Evolutionary conservation across 2,888 invertebrate species (phyloP).

Genomic region (Idaea dimidiata): DNA sequence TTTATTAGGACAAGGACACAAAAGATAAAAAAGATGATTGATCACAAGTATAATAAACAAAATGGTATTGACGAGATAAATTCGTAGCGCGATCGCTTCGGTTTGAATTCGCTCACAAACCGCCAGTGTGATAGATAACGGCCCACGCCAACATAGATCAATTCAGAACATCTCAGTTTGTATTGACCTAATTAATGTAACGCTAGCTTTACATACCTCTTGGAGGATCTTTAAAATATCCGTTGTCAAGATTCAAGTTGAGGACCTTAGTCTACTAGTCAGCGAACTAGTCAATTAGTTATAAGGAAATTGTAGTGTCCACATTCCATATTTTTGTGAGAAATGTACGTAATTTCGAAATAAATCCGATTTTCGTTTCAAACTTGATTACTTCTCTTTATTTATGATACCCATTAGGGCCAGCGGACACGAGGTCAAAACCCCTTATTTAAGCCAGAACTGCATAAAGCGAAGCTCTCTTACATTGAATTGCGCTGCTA

Average conservation of each 20-base stretch:
- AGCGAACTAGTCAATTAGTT: conserved; percentile 60
- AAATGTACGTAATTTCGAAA: conserved; percentile 29
- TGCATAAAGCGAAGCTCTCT: too few species aligned
- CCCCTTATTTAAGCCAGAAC: too few species aligned
- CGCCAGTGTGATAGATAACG: too few species aligned
- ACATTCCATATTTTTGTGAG: conserved; percentile 32
- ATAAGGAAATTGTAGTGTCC: conserved; percentile 31
- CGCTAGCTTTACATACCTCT: neutral
- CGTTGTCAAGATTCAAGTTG: conserved; percentile 5
- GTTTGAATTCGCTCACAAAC: too few species aligned
- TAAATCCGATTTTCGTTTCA: conserved; percentile 38
- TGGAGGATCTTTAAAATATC: neutral
- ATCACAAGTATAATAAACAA: too few species aligned
- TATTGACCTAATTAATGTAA: neutral
- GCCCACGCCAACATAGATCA: too few species aligned
- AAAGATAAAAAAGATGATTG: too few species aligned
- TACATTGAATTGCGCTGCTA: too few species aligned
- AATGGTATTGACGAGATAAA: too few species aligned
- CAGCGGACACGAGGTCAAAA: too few species aligned
- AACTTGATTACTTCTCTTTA: conserved; percentile 24
- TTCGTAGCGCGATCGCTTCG: too few species aligned
- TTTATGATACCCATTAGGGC: neutral
- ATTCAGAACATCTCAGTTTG: neutral
- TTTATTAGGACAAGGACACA: too few species aligned
- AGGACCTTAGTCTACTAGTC: conserved; percentile 39